Evolutionary conservation across 1,140 invertebrate genomes (phyloP).

Genomic region (Drosophila pruinosa): DNA sequence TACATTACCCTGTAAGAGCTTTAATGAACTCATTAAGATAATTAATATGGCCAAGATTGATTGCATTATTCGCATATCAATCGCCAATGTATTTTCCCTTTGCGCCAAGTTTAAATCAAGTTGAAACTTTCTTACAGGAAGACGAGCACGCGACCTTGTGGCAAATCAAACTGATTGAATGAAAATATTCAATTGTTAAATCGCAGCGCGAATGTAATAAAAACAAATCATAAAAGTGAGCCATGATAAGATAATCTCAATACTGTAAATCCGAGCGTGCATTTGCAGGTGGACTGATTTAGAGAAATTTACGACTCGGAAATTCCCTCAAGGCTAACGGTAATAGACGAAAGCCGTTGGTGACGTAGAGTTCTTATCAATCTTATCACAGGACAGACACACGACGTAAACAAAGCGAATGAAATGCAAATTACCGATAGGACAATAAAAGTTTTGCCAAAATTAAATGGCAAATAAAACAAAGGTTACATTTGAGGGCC

Average conservation of each 20-base stretch:
- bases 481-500: neutral
- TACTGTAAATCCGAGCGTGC: slow-evolving; percentile 33
- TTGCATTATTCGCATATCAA: neutral
- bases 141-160: neutral
- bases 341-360: slow-evolving; percentile 23
- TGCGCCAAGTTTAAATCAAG: neutral
- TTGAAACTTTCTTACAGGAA: neutral
- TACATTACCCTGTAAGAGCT: no score
- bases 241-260: slow-evolving; percentile 66
- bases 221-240: slow-evolving; percentile 56
- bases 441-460: slow-evolving; percentile 10
- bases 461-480: neutral
- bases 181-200: slow-evolving; percentile 42
- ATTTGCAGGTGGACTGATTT: slow-evolving; percentile 48
- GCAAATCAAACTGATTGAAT: slow-evolving; percentile 11
- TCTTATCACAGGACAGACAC: neutral
- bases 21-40: neutral
- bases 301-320: slow-evolving; percentile 58
- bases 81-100: neutral
- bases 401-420: neutral
- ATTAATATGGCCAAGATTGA: neutral
- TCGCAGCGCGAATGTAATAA: slow-evolving; percentile 45
- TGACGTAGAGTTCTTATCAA: slow-evolving; percentile 38
- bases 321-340: slow-evolving; percentile 47
- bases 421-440: slow-evolving; percentile 8